Evolutionary conservation across 1,140 invertebrate genomes (phyloP).

Genomic region (Pollicipes pollicipes): DNA sequence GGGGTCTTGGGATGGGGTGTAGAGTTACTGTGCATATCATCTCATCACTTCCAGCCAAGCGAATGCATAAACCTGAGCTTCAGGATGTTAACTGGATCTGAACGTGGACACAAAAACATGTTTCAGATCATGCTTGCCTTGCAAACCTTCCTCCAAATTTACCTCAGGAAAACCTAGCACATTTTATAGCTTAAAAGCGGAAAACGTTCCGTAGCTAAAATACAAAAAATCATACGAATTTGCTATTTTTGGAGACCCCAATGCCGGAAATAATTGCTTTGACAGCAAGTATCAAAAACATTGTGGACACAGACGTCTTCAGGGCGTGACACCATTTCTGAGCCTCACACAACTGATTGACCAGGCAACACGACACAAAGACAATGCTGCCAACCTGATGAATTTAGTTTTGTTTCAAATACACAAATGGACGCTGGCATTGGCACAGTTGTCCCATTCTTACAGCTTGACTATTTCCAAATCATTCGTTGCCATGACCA

Average conservation of each 20-base stretch:
- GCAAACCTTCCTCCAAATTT: neutral
- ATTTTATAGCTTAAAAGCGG: neutral
- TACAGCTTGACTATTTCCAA: neutral
- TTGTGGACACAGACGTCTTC: neutral
- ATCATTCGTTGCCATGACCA: neutral
- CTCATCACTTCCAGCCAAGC: neutral
- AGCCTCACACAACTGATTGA: neutral
- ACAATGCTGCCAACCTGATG: neutral
- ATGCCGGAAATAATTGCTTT: neutral
- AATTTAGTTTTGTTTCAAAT: neutral
- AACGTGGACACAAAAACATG: neutral
- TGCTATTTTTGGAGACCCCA: neutral
- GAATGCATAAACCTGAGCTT: neutral
- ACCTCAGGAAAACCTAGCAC: neutral
- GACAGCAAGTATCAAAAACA: neutral
- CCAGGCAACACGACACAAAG: neutral
- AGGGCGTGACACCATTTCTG: neutral
- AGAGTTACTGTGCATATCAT: neutral
- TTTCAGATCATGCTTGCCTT: neutral
- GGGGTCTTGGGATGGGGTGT: no score
- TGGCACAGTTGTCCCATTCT: neutral
- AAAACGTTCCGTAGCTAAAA: no score
- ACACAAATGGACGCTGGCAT: neutral
- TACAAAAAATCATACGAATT: no score
- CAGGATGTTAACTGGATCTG: neutral